Conservation (phyloP, 1,140 invertebrate species). For the Drosophila malerkotliana region DNA sequence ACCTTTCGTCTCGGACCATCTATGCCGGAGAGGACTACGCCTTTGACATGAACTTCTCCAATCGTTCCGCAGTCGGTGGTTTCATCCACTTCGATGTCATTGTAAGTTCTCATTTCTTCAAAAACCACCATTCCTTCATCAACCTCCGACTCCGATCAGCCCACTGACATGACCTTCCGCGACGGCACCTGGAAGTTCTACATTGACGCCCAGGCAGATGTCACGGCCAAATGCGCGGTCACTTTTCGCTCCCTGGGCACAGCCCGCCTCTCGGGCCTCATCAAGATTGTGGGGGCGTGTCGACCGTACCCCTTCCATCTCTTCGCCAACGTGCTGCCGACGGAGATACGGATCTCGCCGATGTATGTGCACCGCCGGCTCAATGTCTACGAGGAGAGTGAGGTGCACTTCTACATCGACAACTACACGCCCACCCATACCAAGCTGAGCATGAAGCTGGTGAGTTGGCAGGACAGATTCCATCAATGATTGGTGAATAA, state of each 20-base stretch:
- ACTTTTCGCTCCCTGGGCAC: conserved; percentile 50
- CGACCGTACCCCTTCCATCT: conserved; percentile 60
- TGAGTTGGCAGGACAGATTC: conserved; percentile 21
- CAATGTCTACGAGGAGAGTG: conserved; percentile 47
- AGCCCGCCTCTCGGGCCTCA: conserved; percentile 57
- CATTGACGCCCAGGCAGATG: conserved; percentile 25
- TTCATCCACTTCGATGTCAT: conserved; percentile 73
- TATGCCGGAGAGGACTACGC: conserved; percentile 66
- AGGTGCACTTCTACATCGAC: conserved; percentile 68
- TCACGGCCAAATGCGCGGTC: conserved; percentile 45
- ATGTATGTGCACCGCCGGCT: conserved; percentile 35
- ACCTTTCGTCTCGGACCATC: conserved; percentile 37
- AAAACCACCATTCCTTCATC: too few relatives aligned
- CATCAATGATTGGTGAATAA: too few relatives aligned
- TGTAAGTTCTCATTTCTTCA: conserved; percentile 38
- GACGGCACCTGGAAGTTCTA: conserved; percentile 70
- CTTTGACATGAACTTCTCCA: conserved; percentile 67
- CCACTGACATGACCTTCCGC: conserved; percentile 60
- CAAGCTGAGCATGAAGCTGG: conserved; percentile 57
- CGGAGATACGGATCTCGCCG: conserved; percentile 49
- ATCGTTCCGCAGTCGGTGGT: conserved; percentile 47
- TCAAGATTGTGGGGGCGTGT: conserved; percentile 61
- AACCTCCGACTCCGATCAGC: conserved; percentile 21
- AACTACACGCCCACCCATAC: conserved; percentile 69
- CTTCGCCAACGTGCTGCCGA: conserved; percentile 51